Evolutionary conservation across 2,888 invertebrate species (phyloP).

Genomic region (Brachylomia viminalis): DNA sequence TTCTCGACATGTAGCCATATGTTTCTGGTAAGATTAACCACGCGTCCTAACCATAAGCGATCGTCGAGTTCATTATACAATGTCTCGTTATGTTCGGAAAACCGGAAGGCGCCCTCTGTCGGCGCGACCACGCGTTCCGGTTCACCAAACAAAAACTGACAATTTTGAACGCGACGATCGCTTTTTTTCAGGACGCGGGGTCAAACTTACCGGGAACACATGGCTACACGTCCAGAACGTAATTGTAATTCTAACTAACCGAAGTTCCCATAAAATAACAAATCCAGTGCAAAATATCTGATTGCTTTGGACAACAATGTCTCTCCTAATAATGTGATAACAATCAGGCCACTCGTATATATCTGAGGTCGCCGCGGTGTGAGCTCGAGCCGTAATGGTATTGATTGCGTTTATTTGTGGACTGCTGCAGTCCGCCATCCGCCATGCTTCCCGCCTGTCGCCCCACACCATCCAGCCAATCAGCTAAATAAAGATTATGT

Average conservation of each 20-base stretch:
- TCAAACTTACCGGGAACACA: neutral
- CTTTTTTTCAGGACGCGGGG: neutral
- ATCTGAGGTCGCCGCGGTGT: slow-evolving; percentile 67
- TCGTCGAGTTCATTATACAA: neutral
- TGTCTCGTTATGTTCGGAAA: neutral
- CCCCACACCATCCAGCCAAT: slow-evolving; percentile 62
- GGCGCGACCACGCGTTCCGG: too few species aligned
- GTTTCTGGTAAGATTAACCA: too few species aligned
- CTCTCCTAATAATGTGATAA: slow-evolving; percentile 46
- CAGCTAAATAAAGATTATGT: slow-evolving; percentile 70
- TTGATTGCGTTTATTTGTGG: slow-evolving; percentile 86
- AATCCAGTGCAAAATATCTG: neutral
- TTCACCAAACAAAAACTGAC: neutral
- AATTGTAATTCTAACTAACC: neutral
- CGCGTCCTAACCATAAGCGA: neutral
- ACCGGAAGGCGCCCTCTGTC: neutral
- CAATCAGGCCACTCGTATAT: slow-evolving; percentile 58
- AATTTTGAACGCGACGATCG: neutral
- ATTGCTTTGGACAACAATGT: slow-evolving; percentile 12
- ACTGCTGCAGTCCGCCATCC: slow-evolving; percentile 73
- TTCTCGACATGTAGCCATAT: too few species aligned
- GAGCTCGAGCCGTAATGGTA: slow-evolving; percentile 72
- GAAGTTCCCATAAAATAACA: neutral
- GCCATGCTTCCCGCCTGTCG: slow-evolving; percentile 65
- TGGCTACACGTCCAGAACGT: neutral